These are phyloP conservation scores for Xiphias gladius DNA, from an alignment of 2,113 vertebrate species.

Conservation along the genomic window DNA sequence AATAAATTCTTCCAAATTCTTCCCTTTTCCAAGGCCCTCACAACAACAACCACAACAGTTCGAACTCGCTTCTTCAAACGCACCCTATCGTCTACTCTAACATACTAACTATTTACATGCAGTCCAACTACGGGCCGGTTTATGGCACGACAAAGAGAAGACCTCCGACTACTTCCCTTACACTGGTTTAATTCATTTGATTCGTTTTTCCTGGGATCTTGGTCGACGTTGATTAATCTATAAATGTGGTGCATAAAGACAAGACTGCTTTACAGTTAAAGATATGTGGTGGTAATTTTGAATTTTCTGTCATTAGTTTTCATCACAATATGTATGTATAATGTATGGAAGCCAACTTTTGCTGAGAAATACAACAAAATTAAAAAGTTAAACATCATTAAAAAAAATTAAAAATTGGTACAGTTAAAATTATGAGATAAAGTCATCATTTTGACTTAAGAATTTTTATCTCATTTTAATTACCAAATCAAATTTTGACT, in stretches of 20 bases:
- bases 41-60: not conserved
- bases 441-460: not conserved
- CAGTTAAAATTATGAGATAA: not conserved
- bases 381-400: not conserved
- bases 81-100: not conserved
- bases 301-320: constrained; percentile 2
- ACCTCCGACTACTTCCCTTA: not conserved
- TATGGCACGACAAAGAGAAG: constrained; percentile 22
- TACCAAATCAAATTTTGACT: too few relatives aligned
- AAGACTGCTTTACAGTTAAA: not conserved
- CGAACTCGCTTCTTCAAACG: not conserved
- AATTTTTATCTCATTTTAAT: too few relatives aligned
- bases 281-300: not conserved
- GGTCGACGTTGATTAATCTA: not conserved
- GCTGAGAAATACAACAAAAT: not conserved
- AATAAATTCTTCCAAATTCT: not conserved
- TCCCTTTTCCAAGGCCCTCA: not conserved
- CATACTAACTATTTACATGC: not conserved
- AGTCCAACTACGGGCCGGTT: constrained; percentile 6
- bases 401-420: not conserved
- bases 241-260: not conserved
- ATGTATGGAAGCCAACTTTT: constrained; percentile 6
- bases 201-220: constrained; percentile 18
- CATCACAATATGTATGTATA: not conserved
- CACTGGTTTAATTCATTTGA: not conserved